phyloP scores from a whole-genome alignment of 2,888 invertebrate genomes.

The Morpho achilles region DNA sequence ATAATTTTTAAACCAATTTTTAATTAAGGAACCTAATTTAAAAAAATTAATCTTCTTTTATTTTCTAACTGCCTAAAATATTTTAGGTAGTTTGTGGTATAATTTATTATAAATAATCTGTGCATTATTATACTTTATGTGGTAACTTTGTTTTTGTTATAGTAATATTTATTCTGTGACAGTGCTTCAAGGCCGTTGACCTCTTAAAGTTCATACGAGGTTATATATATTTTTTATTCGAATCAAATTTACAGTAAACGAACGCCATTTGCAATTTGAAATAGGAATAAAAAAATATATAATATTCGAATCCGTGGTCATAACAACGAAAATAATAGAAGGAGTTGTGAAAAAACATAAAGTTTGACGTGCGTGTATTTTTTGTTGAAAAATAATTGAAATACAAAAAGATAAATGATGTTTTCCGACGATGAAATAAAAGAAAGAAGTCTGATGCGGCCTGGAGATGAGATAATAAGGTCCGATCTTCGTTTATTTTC shows the following conservation, averaged over 20 bases:
- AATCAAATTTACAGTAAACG: conserved; percentile 1
- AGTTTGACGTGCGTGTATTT: conserved; percentile 54
- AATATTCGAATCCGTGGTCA: conserved; percentile 49
- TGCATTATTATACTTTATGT: no score
- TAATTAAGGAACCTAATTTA: no score
- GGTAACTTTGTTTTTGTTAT: no score
- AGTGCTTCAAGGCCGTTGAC: conserved; percentile 19
- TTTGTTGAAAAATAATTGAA: conserved; percentile 72
- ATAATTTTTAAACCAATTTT: no score
- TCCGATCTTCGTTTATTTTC: conserved; percentile 47
- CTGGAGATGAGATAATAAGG: conserved; percentile 72
- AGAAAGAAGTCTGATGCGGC: conserved; percentile 62
- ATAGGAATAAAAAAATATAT: conserved; percentile 35
- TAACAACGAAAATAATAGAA: conserved; percentile 58
- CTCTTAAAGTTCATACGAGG: conserved; percentile 46
- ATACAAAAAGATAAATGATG: conserved; percentile 68
- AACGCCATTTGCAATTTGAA: conserved; percentile 9
- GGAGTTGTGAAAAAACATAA: conserved; percentile 48
- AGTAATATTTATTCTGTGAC: background rate
- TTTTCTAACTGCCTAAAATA: no score
- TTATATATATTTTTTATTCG: conserved; percentile 30
- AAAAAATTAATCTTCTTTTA: no score
- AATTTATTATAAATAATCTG: no score
- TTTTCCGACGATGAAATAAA: conserved; percentile 75
- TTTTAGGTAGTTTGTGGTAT: no score